Conservation (phyloP, 2,888 invertebrate genomes). For the Cryptocheilus praepositus region DNA sequence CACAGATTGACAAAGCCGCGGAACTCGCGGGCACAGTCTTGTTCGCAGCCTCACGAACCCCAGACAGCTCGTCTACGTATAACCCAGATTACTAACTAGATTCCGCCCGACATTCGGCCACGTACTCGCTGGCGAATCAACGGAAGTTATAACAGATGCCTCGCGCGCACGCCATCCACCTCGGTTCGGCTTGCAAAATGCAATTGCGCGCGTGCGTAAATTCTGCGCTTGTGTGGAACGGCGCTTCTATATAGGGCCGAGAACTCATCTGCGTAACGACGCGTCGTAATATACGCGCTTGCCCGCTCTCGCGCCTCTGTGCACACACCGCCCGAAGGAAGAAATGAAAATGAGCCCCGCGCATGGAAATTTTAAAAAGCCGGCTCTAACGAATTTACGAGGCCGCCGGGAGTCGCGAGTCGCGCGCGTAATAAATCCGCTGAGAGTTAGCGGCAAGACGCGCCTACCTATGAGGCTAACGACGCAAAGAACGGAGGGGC, state of each 20-base stretch:
- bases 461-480: too few species aligned
- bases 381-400: too few species aligned
- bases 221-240: too few species aligned
- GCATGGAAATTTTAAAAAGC: conserved; percentile 12
- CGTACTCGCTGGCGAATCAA: conserved; percentile 15
- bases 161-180: conserved; percentile 13
- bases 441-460: too few species aligned
- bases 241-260: neutral
- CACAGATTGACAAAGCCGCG: too few species aligned
- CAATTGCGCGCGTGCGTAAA: conserved; percentile 21
- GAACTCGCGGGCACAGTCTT: too few species aligned
- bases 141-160: conserved; percentile 29
- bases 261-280: conserved; percentile 34
- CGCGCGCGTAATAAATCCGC: too few species aligned
- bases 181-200: conserved; percentile 18
- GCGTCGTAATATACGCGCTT: conserved; percentile 15
- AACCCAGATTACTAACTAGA: conserved; percentile 16
- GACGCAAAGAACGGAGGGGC: too few species aligned
- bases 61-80: neutral
- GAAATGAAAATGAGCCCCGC: neutral
- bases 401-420: too few species aligned
- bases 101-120: conserved; percentile 3
- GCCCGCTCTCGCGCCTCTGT: too few species aligned
- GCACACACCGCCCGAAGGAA: too few species aligned
- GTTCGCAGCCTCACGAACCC: too few species aligned